These are phyloP conservation scores for Hydraecia micacea DNA, from an alignment of 2,888 invertebrate genomes.

Conservation along the genomic window DNA sequence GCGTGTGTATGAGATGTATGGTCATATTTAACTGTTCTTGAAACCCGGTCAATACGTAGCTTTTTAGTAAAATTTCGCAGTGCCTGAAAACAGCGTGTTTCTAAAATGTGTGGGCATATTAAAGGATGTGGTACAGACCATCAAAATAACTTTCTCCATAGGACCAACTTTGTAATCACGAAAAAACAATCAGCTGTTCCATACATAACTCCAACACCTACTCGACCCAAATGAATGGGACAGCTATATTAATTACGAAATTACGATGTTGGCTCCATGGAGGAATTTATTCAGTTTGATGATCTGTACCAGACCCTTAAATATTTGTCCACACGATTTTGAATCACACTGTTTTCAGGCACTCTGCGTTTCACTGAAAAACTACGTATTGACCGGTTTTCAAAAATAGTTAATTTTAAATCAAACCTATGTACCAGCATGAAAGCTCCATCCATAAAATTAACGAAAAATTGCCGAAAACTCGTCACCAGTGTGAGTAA, in stretches of 20 bases:
- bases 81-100: background rate
- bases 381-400: background rate
- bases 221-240: background rate
- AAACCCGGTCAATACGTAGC: background rate
- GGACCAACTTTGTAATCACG: background rate
- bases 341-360: background rate
- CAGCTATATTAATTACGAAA: background rate
- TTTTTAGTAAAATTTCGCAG: background rate
- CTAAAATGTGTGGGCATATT: background rate
- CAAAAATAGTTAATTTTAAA: background rate
- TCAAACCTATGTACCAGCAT: background rate
- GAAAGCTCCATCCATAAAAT: slow-evolving; percentile 22
- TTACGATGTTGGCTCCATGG: background rate
- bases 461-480: slow-evolving; percentile 28
- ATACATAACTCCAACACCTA: background rate
- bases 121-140: background rate
- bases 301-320: background rate
- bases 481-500: slow-evolving; percentile 45
- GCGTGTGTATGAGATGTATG: background rate
- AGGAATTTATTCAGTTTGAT: background rate
- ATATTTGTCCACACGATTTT: background rate
- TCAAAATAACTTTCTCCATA: background rate
- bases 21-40: background rate
- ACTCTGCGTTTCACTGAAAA: background rate
- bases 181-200: background rate